phyloP scores from a whole-genome alignment of 2,113 vertebrate species.

The Ptilorrhoa leucosticta region DNA sequence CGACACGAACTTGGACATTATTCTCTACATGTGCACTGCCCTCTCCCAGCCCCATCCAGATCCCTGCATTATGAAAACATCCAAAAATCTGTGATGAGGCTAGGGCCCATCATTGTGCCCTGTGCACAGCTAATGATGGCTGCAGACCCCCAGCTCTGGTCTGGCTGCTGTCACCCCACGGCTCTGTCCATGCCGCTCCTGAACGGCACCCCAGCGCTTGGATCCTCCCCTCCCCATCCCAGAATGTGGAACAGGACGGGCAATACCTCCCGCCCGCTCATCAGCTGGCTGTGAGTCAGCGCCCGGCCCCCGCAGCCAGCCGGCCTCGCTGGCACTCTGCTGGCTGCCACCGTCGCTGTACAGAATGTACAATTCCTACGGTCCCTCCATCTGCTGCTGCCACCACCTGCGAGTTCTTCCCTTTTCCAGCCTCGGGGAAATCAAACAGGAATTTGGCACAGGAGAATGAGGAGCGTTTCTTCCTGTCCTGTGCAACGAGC shows the following conservation, averaged over 20 bases:
- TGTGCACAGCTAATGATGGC: accelerated
- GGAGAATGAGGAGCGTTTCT: neutral
- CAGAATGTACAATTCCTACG: neutral
- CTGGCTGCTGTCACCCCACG: accelerated
- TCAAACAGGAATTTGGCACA: neutral
- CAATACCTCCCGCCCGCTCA: neutral
- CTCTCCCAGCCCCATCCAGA: neutral
- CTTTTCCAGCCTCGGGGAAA: neutral
- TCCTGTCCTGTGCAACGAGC: neutral
- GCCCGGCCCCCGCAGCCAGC: neutral
- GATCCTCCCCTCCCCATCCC: neutral
- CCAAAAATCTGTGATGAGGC: neutral
- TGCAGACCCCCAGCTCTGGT: neutral
- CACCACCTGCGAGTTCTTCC: neutral
- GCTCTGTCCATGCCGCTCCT: neutral
- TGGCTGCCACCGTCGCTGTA: neutral
- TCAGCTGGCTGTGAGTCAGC: slow-evolving; percentile 8
- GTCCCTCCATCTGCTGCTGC: slow-evolving; percentile 32
- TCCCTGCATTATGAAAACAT: accelerated
- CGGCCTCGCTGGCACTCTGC: neutral
- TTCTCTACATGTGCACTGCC: accelerated
- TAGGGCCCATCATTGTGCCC: neutral
- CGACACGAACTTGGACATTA: accelerated
- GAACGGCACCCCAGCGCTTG: neutral
- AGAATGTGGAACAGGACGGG: accelerated